A percentile compares a stretch with the other conserved stretches of the same genome.
Conservation (phyloP, 2,113 vertebrate genomes). For the Oxyruncus cristatus region DNA sequence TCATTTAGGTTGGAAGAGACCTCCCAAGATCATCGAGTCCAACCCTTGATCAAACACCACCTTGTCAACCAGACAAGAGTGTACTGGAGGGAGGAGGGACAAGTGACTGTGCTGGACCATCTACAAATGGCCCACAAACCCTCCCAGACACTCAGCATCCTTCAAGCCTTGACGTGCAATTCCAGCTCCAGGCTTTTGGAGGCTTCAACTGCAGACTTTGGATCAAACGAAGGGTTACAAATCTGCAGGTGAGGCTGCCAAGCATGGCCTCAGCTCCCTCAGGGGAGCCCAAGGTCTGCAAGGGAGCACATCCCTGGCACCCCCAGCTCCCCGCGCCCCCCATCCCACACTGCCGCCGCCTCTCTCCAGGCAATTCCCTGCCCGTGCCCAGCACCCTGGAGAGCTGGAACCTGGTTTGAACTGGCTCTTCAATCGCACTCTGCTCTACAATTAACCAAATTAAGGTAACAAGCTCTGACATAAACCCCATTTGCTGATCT, state of each 20-base stretch:
- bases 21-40: not conserved
- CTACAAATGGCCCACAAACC: not conserved
- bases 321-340: not conserved
- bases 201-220: not conserved
- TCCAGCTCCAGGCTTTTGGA: not conserved
- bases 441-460: slow-evolving; percentile 67
- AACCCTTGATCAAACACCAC: not conserved
- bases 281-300: not conserved
- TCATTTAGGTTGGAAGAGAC: not conserved
- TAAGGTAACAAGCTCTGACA: slow-evolving; percentile 60
- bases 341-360: not conserved
- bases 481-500: slow-evolving; percentile 13
- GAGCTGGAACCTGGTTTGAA: slow-evolving; percentile 7
- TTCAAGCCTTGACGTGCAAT: not conserved
- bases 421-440: not conserved
- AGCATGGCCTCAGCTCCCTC: accelerated
- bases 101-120: not conserved
- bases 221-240: not conserved
- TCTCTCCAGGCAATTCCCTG: not conserved
- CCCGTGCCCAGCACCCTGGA: not conserved
- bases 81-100: not conserved
- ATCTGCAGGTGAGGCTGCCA: not conserved
- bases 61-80: accelerated
- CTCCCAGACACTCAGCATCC: not conserved
- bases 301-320: not conserved